Evolutionary conservation across 2,113 vertebrate genomes (phyloP), one percentile per base, ranked within the genome.

Genomic region (Eleginops maclovinus): DNA sequence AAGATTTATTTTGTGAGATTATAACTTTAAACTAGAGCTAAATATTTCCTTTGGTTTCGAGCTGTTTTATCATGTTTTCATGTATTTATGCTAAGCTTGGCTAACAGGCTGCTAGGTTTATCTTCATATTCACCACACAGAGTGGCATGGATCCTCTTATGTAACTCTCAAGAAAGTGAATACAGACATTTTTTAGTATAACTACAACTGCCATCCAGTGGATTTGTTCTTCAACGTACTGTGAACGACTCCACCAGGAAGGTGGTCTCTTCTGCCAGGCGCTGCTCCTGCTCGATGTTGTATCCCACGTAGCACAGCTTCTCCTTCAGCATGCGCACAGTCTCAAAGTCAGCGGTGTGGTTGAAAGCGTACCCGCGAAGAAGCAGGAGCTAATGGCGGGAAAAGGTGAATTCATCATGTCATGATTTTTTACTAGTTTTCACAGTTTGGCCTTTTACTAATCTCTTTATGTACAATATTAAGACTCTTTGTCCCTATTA

Each of bases 311-410:
- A 99, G 87, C 98, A 99, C 40, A 98, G 85, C 75, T 98, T 97
- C 81, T 99, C 98, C 94, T 99, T 99, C 91, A 99, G 91, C 96
- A 99, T 97, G 8, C 98, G 97, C 77, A 99, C 98, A 0, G 98
- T 99, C 94, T 99, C 98, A 72, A 99, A 99, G 90, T 99, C 98
- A 26, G 98, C 98, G 36, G 98, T 95, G 79, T 99, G 98, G 93
- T 99, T 99, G 94, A 99, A 99, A 76, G 96, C 97, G 0, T 99
- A 99, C 1, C 98, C 98, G 4, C 98, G 93, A 81, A 99, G 93
- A 12, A 99, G 86, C 85, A 99, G 94, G 66, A 99, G 93, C 98
- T 98, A 66, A 9, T 54, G 75, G 22, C 1, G 28, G 1, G 5
- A 58, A 49, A 50, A 22, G 26, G 11, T 28, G 13, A 8, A 5